phyloP scores from a whole-genome alignment of 2,888 invertebrate genomes.

The Brachypalpus laphriformis region DNA sequence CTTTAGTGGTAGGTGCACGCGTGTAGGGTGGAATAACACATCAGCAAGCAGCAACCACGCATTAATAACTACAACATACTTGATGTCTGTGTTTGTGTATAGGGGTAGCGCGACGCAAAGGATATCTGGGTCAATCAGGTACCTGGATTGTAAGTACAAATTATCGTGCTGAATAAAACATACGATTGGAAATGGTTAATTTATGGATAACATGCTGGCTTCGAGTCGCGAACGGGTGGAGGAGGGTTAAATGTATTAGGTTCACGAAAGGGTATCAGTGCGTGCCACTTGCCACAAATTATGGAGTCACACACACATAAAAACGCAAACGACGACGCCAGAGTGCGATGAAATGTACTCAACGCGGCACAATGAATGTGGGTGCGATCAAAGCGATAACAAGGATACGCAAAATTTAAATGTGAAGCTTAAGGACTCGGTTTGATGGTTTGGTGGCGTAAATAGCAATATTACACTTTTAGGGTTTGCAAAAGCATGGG shows the following conservation, averaged over 20 bases:
- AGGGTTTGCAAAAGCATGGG: not conserved
- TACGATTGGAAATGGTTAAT: slow-evolving; percentile 65
- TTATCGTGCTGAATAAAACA: slow-evolving; percentile 66
- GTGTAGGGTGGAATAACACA: not conserved
- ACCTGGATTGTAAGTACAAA: slow-evolving; percentile 52
- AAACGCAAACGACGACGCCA: slow-evolving; percentile 14
- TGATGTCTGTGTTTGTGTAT: slow-evolving; percentile 10
- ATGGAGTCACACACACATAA: slow-evolving; percentile 28
- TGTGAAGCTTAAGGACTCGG: slow-evolving; percentile 1
- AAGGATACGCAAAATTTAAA: not conserved
- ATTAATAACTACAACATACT: slow-evolving; percentile 37
- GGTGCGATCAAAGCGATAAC: slow-evolving; percentile 20
- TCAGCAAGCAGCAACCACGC: slow-evolving; percentile 6
- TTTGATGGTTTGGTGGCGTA: not conserved
- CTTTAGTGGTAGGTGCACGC: slow-evolving; percentile 30
- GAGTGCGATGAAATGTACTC: slow-evolving; percentile 35
- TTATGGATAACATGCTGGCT: slow-evolving; percentile 55
- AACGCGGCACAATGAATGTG: slow-evolving; percentile 17
- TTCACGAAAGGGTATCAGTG: slow-evolving; percentile 53
- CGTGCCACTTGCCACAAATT: slow-evolving; percentile 68
- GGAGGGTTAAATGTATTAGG: slow-evolving; percentile 19
- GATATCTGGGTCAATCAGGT: slow-evolving; percentile 61
- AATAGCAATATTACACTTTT: not conserved
- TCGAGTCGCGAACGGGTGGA: not conserved
- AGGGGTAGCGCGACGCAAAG: slow-evolving; percentile 13